These are phyloP conservation scores for Acridotheres tristis DNA, from an alignment of 2,797 vertebrate genomes.

Conservation along the genomic window DNA sequence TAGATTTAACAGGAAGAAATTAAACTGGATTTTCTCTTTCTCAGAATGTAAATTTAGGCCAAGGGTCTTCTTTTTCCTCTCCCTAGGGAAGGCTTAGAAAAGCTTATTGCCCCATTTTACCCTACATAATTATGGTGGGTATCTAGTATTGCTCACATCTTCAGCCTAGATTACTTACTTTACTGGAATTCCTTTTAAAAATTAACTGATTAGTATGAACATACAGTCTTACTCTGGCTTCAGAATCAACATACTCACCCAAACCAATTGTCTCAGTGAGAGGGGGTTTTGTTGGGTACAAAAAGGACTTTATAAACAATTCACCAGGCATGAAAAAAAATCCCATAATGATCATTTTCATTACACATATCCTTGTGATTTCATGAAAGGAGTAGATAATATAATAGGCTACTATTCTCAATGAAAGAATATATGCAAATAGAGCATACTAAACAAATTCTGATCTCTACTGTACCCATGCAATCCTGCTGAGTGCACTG, in stretches of 20 bases:
- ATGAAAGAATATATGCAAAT: neutral
- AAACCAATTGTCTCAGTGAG: neutral
- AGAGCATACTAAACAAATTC: neutral
- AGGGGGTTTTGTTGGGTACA: neutral
- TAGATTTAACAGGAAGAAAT: neutral
- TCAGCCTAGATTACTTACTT: neutral
- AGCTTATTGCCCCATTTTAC: neutral
- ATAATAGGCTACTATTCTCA: neutral
- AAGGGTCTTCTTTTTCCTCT: neutral
- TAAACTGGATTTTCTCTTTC: neutral
- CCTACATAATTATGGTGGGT: neutral
- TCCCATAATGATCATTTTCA: neutral
- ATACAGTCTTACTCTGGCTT: neutral
- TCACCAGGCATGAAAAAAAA: neutral
- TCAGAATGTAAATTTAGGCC: neutral
- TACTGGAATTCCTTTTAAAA: neutral
- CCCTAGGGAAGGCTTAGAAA: neutral
- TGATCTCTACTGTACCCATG: neutral
- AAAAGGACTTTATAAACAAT: slow-evolving; percentile 7
- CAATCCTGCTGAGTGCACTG: neutral
- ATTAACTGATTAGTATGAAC: slow-evolving; percentile 4
- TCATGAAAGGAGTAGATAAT: neutral
- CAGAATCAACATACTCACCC: neutral
- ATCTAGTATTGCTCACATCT: neutral
- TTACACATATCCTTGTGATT: neutral